A percentile compares a stretch with the other conserved stretches of the same genome.
Conservation (phyloP, 2,888 invertebrate genomes). For the Lepidochitona cinerea region DNA sequence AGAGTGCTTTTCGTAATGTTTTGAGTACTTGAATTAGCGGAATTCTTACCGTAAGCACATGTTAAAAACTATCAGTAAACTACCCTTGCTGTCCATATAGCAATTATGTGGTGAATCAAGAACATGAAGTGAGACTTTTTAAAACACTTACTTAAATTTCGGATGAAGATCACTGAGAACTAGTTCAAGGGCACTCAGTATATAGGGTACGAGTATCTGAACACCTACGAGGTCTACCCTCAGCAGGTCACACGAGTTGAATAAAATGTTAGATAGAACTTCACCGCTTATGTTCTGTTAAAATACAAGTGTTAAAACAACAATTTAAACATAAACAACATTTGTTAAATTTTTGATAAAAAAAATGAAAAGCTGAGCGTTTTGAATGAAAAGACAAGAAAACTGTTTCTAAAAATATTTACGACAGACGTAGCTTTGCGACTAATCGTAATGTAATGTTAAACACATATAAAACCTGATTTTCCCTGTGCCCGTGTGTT, state of each 20-base stretch:
- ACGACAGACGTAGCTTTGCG: no score
- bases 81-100: no score
- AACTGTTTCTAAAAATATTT: no score
- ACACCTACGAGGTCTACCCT: slow-evolving; percentile 93
- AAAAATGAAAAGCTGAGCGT: not conserved
- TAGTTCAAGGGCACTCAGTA: slow-evolving; percentile 90
- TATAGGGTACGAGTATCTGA: slow-evolving; percentile 89
- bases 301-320: not conserved
- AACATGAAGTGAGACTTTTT: not conserved
- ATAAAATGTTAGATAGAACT: slow-evolving; percentile 88
- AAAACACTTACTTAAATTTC: slow-evolving; percentile 78
- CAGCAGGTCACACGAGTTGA: slow-evolving; percentile 80
- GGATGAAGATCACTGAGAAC: slow-evolving; percentile 86
- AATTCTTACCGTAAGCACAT: no score
- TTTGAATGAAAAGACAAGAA: no score
- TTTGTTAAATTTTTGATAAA: not conserved
- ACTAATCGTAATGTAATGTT: no score
- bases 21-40: no score
- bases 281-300: slow-evolving; percentile 70
- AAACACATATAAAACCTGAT: no score
- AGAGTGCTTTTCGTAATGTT: no score
- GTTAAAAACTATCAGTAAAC: no score
- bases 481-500: no score
- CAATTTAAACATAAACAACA: not conserved
- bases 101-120: not conserved